Conservation (phyloP, 2,797 vertebrate species). For the Sebastes baramenuke region DNA sequence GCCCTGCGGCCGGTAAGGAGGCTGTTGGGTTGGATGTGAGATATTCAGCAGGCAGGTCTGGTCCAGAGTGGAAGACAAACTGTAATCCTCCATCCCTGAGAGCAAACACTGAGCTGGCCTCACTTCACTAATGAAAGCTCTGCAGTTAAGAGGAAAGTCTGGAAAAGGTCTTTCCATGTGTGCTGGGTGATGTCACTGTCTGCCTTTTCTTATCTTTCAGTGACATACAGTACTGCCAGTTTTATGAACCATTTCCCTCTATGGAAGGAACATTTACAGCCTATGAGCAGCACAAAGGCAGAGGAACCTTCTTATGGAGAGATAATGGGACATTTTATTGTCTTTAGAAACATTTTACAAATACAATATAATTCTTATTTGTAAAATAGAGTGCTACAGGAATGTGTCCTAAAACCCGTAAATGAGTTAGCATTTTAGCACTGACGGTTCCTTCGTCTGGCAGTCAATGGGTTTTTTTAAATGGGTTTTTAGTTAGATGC, state of each 20-base stretch:
- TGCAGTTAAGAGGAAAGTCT: neutral
- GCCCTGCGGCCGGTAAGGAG: conserved; percentile 9
- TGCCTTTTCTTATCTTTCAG: conserved; percentile 20
- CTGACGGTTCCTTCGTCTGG: too few relatives aligned
- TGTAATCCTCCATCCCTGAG: neutral
- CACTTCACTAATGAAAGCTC: neutral
- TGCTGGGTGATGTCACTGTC: conserved; percentile 11
- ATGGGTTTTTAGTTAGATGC: too few relatives aligned
- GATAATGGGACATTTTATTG: neutral
- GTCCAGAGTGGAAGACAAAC: neutral
- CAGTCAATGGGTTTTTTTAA: too few relatives aligned
- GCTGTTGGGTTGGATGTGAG: conserved; percentile 33
- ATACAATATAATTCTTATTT: neutral
- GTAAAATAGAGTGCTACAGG: neutral
- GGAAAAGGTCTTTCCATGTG: neutral
- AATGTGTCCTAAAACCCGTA: too few relatives aligned
- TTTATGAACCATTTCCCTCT: conserved; percentile 19
- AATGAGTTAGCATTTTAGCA: too few relatives aligned
- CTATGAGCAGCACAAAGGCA: neutral
- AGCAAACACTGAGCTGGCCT: neutral
- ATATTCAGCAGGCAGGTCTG: neutral
- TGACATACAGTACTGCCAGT: neutral
- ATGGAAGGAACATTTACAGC: conserved; percentile 1
- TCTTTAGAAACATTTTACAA: neutral
- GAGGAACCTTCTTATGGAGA: neutral